phyloP scores from a whole-genome alignment of 2,113 vertebrate species.

The Hirundichthys speculiger region DNA sequence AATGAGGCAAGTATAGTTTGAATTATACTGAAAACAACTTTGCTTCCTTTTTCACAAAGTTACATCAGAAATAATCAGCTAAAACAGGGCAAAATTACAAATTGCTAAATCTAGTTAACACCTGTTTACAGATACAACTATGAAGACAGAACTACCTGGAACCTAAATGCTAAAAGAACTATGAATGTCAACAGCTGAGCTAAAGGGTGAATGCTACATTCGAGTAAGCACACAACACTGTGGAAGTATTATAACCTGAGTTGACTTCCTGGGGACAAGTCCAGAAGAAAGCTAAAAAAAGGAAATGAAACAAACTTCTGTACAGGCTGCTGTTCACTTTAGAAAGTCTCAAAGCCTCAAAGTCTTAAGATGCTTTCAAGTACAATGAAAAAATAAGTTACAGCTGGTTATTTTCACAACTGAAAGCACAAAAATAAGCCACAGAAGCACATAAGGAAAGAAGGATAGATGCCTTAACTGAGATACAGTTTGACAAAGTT shows the following conservation, averaged over 20 bases:
- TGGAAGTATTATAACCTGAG: constrained; percentile 69
- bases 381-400: too few species aligned
- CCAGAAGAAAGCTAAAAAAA: constrained; percentile 79
- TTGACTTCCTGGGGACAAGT: constrained; percentile 74
- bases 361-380: too few species aligned
- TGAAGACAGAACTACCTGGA: neutral
- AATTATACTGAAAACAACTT: neutral
- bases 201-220: constrained; percentile 2
- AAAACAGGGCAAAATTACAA: neutral
- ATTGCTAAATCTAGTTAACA: neutral
- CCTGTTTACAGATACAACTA: constrained; percentile 2
- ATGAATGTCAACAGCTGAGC: neutral
- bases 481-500: too few species aligned
- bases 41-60: neutral
- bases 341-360: neutral
- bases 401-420: too few species aligned
- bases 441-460: too few species aligned
- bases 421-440: too few species aligned
- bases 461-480: too few species aligned
- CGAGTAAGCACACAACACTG: constrained; percentile 19
- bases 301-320: constrained; percentile 39
- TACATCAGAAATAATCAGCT: neutral
- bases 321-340: neutral
- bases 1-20: neutral
- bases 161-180: neutral